These are phyloP conservation scores for Psittacus erithacus DNA, from an alignment of 2,113 vertebrate genomes.

Conservation along the genomic window DNA sequence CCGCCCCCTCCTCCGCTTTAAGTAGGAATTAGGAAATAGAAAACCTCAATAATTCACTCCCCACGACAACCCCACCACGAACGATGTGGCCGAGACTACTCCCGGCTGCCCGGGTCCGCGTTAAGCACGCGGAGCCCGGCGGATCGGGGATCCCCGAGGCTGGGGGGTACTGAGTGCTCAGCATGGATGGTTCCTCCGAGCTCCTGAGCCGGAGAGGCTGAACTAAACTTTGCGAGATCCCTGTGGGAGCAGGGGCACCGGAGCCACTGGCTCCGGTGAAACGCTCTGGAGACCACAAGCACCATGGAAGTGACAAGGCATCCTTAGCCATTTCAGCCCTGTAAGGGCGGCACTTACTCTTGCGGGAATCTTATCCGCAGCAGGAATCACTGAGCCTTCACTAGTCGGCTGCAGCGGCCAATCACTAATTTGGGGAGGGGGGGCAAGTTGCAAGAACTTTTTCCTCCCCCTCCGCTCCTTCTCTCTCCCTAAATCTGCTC, in stretches of 20 bases:
- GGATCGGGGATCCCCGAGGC: not conserved
- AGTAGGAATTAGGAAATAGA: not conserved
- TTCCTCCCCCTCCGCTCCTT: not conserved
- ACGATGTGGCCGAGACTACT: not conserved
- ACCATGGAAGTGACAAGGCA: not conserved
- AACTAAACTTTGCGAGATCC: conserved; percentile 20
- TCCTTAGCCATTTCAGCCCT: not conserved
- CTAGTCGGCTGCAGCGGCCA: not conserved
- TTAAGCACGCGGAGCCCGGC: not conserved
- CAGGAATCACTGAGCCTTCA: not conserved
- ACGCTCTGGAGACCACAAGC: not conserved
- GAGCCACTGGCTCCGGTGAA: not conserved
- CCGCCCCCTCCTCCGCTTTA: not conserved
- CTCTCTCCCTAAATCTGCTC: not conserved
- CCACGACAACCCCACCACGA: not conserved
- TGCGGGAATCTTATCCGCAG: not conserved
- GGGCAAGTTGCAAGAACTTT: not conserved
- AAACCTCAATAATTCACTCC: not conserved
- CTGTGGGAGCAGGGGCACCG: not conserved
- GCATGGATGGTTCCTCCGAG: not conserved
- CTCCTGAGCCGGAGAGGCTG: not conserved
- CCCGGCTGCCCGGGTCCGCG: not conserved
- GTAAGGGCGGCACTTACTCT: not conserved
- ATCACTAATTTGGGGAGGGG: not conserved
- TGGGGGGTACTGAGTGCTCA: not conserved